Conservation (phyloP, 2,888 invertebrate species). For the Branchellion lobata region DNA sequence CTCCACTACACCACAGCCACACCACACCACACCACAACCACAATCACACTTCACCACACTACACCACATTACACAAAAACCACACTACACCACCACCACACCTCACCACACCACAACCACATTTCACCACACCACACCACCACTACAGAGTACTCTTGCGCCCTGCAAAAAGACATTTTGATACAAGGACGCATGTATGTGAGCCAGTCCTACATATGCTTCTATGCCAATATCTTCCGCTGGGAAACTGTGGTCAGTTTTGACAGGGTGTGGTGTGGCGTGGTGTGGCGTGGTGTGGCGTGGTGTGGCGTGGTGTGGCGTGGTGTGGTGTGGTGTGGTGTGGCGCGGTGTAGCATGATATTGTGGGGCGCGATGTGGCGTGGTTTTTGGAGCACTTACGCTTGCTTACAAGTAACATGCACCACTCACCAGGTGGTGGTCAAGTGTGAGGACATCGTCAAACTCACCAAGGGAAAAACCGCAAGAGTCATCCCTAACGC, state of each 20-base stretch:
- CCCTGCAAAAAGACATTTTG: constrained; percentile 90
- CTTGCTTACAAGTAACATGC: too few species aligned
- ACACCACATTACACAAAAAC: too few species aligned
- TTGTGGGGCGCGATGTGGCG: too few species aligned
- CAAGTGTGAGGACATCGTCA: constrained; percentile 83
- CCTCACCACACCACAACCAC: too few species aligned
- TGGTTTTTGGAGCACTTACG: neutral
- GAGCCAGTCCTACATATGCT: constrained; percentile 90
- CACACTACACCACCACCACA: too few species aligned
- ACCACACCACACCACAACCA: too few species aligned
- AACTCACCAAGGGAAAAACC: constrained; percentile 76
- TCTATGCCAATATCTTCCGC: constrained; percentile 94
- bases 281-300: neutral
- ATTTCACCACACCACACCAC: constrained; percentile 39
- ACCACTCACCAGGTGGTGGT: neutral
- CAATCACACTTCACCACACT: too few species aligned
- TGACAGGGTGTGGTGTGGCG: neutral
- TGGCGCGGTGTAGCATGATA: too few species aligned
- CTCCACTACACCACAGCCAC: too few species aligned
- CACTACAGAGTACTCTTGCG: constrained; percentile 87
- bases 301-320: too few species aligned
- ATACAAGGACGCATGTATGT: constrained; percentile 93
- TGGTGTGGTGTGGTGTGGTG: too few species aligned
- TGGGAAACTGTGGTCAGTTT: constrained; percentile 79
- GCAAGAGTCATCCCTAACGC: constrained; percentile 88